Evolutionary conservation across 1,140 invertebrate species (phyloP).

Genomic region (Pararge aegeria): DNA sequence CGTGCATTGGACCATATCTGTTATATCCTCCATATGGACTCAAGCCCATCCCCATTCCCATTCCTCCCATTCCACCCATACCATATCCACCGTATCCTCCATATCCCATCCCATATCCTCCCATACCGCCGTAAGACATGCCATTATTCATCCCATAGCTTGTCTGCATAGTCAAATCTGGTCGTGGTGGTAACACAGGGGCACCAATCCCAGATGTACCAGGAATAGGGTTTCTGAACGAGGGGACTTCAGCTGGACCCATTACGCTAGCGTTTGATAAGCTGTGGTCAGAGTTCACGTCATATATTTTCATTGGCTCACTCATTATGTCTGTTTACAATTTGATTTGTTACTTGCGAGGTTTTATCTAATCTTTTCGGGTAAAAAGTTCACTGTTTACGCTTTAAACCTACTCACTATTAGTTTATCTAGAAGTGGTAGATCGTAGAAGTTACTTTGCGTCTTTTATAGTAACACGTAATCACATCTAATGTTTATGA

Average conservation of each 20-base stretch:
- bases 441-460: too few relatives aligned
- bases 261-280: conserved; percentile 47
- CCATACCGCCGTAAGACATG: conserved; percentile 46
- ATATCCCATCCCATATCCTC: conserved; percentile 43
- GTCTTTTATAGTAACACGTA: too few relatives aligned
- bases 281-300: conserved; percentile 47
- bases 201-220: conserved; percentile 42
- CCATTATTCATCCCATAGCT: conserved; percentile 47
- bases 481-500: too few relatives aligned
- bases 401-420: background rate
- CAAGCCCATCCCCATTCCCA: conserved; percentile 55
- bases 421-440: too few relatives aligned
- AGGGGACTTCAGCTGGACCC: conserved; percentile 29
- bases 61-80: conserved; percentile 53
- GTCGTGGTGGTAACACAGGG: conserved; percentile 56
- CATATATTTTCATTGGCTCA: conserved; percentile 50
- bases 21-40: conserved; percentile 62
- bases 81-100: conserved; percentile 35
- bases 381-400: background rate
- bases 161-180: conserved; percentile 43
- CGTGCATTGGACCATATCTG: conserved; percentile 76
- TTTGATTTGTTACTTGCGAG: background rate
- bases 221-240: conserved; percentile 53
- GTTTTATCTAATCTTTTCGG: background rate
- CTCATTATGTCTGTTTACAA: conserved; percentile 40